Percentiles rank a stretch among this genome's conserved stretches.
Conservation (phyloP, 2,888 invertebrate species). For the Tinea semifulvella region DNA sequence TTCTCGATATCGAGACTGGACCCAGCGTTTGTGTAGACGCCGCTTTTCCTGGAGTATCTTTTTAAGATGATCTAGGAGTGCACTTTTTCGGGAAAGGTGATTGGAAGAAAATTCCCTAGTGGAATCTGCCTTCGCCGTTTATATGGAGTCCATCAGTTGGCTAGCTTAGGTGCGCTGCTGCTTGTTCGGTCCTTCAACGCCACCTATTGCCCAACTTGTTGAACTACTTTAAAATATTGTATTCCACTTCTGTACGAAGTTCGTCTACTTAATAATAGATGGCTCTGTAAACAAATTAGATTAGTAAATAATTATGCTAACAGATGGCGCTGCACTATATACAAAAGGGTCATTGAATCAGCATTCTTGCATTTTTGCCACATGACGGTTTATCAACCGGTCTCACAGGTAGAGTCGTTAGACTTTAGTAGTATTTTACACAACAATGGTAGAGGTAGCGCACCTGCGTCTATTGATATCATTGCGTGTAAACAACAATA, state of each 20-base stretch:
- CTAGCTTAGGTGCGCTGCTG: too few species aligned
- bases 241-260: neutral
- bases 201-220: neutral
- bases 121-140: too few species aligned
- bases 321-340: slow-evolving; percentile 23
- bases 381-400: slow-evolving; percentile 11
- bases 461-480: neutral
- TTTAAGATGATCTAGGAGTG: too few species aligned
- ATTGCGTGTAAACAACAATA: neutral
- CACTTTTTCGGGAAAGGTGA: too few species aligned
- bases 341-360: slow-evolving; percentile 23
- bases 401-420: neutral
- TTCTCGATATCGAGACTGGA: too few species aligned
- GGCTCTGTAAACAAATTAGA: neutral
- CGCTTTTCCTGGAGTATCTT: too few species aligned
- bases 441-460: neutral
- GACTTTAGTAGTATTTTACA: neutral
- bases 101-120: too few species aligned
- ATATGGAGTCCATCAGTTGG: too few species aligned
- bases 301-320: neutral
- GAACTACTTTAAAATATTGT: neutral
- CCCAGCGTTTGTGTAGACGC: too few species aligned
- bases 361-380: slow-evolving; percentile 3
- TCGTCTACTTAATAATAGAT: slow-evolving; percentile 1
- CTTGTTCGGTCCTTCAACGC: too few species aligned